These are phyloP conservation scores for Cacoxenus indagator DNA, from an alignment of 2,888 invertebrate genomes.

Conservation along the genomic window DNA sequence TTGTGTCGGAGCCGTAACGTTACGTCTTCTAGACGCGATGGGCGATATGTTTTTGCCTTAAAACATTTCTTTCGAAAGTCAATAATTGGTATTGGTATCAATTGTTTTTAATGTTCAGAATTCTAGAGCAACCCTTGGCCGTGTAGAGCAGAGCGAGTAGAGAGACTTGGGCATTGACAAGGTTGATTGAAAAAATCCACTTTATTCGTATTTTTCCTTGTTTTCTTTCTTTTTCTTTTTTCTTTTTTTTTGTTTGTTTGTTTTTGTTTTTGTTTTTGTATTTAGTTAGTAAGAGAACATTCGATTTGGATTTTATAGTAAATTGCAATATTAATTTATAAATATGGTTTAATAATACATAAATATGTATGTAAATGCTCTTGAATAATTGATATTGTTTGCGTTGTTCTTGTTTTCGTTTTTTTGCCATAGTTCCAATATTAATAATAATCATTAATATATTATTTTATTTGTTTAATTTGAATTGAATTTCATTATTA, in stretches of 20 bases:
- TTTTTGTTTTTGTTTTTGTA: slow-evolving; percentile 36
- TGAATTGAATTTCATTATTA: slow-evolving; percentile 26
- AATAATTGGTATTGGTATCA: too few species aligned
- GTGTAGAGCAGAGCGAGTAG: too few species aligned
- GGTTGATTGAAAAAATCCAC: background rate
- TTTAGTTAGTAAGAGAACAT: slow-evolving; percentile 62
- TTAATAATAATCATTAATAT: slow-evolving; percentile 45
- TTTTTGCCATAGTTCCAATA: slow-evolving; percentile 33
- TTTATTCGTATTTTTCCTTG: background rate
- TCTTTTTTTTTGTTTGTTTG: slow-evolving; percentile 42
- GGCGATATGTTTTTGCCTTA: too few species aligned
- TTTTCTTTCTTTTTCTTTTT: slow-evolving; percentile 30
- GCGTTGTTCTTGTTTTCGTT: slow-evolving; percentile 32
- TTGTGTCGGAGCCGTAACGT: too few species aligned
- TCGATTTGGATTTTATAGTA: slow-evolving; percentile 13
- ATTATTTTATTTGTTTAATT: too few species aligned
- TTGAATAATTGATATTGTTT: slow-evolving; percentile 67
- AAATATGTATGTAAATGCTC: slow-evolving; percentile 57
- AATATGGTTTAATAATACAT: slow-evolving; percentile 21
- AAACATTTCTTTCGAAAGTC: too few species aligned
- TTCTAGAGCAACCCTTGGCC: too few species aligned
- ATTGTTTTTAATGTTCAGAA: too few species aligned
- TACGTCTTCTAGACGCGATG: too few species aligned
- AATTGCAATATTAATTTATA: background rate
- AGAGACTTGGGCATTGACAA: too few species aligned